Evolutionary conservation across 92 coral and sea anemone species (phyloP), one percentile per base, ranked within the genome.

Genomic region (Heliopora coerulea): DNA sequence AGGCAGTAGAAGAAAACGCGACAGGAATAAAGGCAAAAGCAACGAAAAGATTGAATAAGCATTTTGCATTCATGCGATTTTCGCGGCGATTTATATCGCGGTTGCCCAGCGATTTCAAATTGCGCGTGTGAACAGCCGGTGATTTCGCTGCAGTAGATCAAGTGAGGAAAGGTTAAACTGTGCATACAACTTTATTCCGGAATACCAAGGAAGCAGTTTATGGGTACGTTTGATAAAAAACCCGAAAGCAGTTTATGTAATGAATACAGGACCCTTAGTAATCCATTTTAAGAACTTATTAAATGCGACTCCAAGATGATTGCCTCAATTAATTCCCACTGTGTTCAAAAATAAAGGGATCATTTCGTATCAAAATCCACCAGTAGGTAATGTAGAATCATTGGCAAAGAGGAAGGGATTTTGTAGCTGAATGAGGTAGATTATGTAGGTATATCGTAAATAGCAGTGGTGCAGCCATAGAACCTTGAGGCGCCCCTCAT

Each of bases 151-250:
- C 62, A 25, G 10, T 56, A 56, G 1, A 56, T 17, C 2, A 56
- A 56, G 10, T 1, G 31, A 56, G 62, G 62, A 30, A 17, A 56
- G 2, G 23, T 56, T 56, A 56, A 30, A 30, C 25, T 28, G 62
- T 7, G 27, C n/a, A 27, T 59, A 59, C 21, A 59, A 59, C 27
- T 59, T 21, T 7, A 59, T 59, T 59, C 12, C 27, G 4, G 64
- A 21, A 19, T 59, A 19, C 17, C 21, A 27, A 27, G 34, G 32
- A 21, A 59, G 34, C 21, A 34, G 20, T 59, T 59, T 34, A 59
- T 34, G 64, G 34, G 27, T 59, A 15, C 19, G 64, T 59, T 59
- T 56, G 7, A 59, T 7, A 30, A 59, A 19, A 29, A 59, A 56
- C 61, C 15, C 11, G 11, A 21, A 11, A 37, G 11, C 11, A 4